Base-by-base conservation (phyloP, 1,140 invertebrate species). In the Drepana arcuata region DNA sequence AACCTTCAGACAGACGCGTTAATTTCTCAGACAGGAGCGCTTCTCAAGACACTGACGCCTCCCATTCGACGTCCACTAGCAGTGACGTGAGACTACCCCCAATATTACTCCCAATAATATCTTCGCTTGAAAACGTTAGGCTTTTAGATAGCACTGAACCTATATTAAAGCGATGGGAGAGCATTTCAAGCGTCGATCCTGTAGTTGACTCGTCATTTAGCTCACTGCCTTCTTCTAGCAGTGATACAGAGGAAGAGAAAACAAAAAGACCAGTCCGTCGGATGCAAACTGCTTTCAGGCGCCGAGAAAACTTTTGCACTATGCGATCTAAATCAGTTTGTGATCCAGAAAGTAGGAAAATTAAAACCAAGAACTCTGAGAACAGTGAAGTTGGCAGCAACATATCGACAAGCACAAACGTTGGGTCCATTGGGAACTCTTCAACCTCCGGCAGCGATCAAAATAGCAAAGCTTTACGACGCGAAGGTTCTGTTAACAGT, bases 171-270 rank as follows among this genome's bases (percentile, higher is more conserved):
- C 57, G 71, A 18, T 85, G 78, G 79, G 84, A 85, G 56, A 88
- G 79, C 65, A 65, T 86, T 14, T 90, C 89, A 0, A 90, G 89
- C 44, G 74, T 89, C 11, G 88, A 89, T 16, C 88, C 88, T 11
- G 86, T 89, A 41, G 77, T 89, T 5, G 88, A 91, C 70, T 90
- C 88, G 33, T 89, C 88, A 7, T 84, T 88, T 18, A 89, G 88
- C 53, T 90, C 88, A 26, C 72, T 86, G 25, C 77, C 72, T 9
- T 75, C 80, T 6, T 79, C 81, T 1, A 64, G 70, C 10, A 81
- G 77, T 44, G 87, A 88, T 16, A 86, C 83, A 49, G 86, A 87
- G 39, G 82, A 86, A 23, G 72, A 79, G 36, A 59, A 49, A n/a
- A 68, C 55, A 21, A 83, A 81, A 51, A 66, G 51, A 41, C 64